Base-by-base conservation (phyloP, 2,113 vertebrate genomes). In the Sciurus niger region DNA sequence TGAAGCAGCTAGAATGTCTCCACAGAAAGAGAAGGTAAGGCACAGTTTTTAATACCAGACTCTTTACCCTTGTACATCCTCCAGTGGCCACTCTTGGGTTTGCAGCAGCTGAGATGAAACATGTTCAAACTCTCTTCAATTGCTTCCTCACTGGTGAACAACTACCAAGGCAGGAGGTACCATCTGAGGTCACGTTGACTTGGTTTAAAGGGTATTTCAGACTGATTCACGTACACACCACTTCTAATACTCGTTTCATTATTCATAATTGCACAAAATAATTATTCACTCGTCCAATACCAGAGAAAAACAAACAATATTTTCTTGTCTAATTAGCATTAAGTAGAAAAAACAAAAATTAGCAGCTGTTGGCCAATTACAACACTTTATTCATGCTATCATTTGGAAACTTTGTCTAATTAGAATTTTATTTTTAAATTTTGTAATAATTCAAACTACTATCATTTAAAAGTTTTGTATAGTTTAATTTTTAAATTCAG, bases 331-430 rank as follows among this genome's bases (percentile, higher is more conserved):
- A 95, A 93, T 95, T 88, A 84, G 34, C 28, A 51, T 17, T 90
- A 86, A 76, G 37, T 76, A 93, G 70, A 97, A 92, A 32, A 67
- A 93, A 95, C 11, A 87, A 78, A 95, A 97, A 80, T 90, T 32
- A 76, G 51, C 67, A 85, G 68, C 20, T 93, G 24, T 88, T 94
- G 63, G 72, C 40, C 40, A 95, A 63, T 88, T 93, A 53, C 40
- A 82, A 53, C 40, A 82, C 4, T 78, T 86, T 40, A 93, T 86
- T 86, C 46, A 67, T 34, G 5, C 16, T 74, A 34, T 88, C 55
- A 90, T 76, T 93, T 92, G 67, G 55, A 94, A 28, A 83, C 53
- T 43, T 92, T 65, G 32, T 82, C 58, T 90, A 94, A 94, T 46
- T 84, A 96, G 70, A 89, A 32, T 83, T 68, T 95, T 91, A 84